Conservation (phyloP, 2,888 invertebrate genomes). For the Meiosimyza platycephala region DNA sequence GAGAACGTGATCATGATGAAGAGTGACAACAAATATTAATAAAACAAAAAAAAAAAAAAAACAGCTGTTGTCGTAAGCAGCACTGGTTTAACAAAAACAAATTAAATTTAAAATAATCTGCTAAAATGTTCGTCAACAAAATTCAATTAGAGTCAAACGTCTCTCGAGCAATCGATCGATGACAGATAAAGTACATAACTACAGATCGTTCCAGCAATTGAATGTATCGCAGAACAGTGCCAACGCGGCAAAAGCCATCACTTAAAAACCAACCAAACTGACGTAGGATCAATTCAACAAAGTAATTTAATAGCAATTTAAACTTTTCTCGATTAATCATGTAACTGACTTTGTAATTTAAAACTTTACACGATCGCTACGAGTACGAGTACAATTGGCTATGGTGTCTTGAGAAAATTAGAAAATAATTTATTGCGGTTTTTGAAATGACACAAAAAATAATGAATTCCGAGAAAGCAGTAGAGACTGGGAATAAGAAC, state of each 20-base stretch:
- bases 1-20: conserved; percentile 38
- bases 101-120: neutral
- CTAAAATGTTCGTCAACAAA: neutral
- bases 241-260: too few species aligned
- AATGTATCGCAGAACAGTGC: too few species aligned
- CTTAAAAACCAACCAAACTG: too few species aligned
- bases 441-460: conserved; percentile 9
- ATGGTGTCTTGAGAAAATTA: conserved; percentile 18
- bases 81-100: conserved; percentile 13
- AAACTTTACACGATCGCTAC: too few species aligned
- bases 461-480: conserved; percentile 1
- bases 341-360: too few species aligned
- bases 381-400: too few species aligned
- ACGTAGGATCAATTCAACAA: too few species aligned
- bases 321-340: too few species aligned
- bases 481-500: conserved; percentile 16
- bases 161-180: neutral
- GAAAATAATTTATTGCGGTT: conserved; percentile 27
- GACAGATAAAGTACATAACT: too few species aligned
- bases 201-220: too few species aligned
- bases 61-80: conserved; percentile 18
- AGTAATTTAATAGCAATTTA: neutral
- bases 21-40: conserved; percentile 23
- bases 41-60: conserved; percentile 37
- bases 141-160: neutral